A percentile compares a stretch with the other conserved stretches of the same genome.
These are phyloP conservation scores for Porites australiensis DNA, from an alignment of 64 coral and sea anemone species.

Conservation along the genomic window DNA sequence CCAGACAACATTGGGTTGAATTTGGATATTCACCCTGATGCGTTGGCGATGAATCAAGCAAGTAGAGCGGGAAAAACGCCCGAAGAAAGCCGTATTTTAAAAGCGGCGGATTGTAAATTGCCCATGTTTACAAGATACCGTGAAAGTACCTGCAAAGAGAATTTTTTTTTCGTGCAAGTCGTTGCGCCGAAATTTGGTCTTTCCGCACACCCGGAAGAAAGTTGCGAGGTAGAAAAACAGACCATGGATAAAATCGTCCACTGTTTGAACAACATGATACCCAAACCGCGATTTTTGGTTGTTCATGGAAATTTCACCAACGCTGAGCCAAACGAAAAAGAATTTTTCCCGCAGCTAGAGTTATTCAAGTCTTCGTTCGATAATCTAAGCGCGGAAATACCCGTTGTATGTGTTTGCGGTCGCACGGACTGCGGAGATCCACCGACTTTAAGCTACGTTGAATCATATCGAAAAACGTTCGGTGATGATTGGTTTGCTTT, in stretches of 20 bases:
- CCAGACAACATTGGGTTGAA: conserved; percentile 47
- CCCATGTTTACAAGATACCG: conserved; percentile 88
- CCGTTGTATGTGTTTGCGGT: conserved; percentile 90
- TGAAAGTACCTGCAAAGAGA: conserved; percentile 79
- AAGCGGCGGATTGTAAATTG: conserved; percentile 81
- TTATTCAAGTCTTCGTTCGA: conserved; percentile 82
- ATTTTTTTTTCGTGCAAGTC: conserved; percentile 89
- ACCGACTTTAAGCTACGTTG: conserved; percentile 44
- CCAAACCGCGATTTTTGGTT: conserved; percentile 84
- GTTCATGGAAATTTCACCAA: conserved; percentile 82
- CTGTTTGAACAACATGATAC: conserved; percentile 82
- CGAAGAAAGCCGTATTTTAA: conserved; percentile 88
- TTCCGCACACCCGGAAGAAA: conserved; percentile 80
- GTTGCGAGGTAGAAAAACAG: conserved; percentile 70
- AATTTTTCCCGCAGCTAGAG: conserved; percentile 80
- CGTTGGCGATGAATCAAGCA: conserved; percentile 88
- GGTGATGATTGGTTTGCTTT: conserved; percentile 95
- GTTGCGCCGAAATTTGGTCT: conserved; percentile 79
- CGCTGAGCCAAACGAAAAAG: conserved; percentile 63
- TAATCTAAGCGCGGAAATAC: conserved; percentile 69
- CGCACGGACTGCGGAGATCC: conserved; percentile 60
- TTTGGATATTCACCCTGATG: conserved; percentile 94
- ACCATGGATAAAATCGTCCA: conserved; percentile 48
- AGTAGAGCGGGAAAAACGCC: conserved; percentile 87
- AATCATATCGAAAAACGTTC: conserved; percentile 81